A percentile compares a stretch with the other conserved stretches of the same genome.
Evolutionary conservation across 2,113 vertebrate genomes (phyloP).

Genomic region (Sinosuthora webbiana): DNA sequence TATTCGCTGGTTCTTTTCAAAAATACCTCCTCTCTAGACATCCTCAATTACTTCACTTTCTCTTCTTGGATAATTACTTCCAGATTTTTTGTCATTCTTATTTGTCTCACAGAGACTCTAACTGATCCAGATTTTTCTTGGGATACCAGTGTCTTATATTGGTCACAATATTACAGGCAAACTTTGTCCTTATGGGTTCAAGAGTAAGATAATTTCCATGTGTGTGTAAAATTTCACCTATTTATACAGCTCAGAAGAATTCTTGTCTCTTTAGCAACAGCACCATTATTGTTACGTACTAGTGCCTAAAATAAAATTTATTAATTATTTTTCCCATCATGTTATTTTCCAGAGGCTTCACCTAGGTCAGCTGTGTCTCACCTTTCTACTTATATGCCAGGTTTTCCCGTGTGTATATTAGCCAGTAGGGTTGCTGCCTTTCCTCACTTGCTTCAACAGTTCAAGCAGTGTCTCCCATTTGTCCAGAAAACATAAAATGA

Average conservation of each 20-base stretch:
- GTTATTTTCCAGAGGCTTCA: not conserved
- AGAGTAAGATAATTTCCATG: not conserved
- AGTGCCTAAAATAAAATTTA: not conserved
- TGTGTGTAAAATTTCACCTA: not conserved
- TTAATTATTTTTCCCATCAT: not conserved
- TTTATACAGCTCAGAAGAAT: not conserved
- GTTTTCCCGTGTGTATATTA: not conserved
- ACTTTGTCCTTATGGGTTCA: fast-evolving
- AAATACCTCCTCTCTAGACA: not conserved
- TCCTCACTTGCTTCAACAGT: not conserved
- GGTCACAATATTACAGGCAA: not conserved
- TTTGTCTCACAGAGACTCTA: not conserved
- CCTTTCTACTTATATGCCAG: not conserved
- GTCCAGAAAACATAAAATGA: not conserved
- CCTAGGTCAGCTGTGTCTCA: not conserved
- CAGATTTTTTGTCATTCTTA: not conserved
- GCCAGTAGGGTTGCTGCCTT: not conserved
- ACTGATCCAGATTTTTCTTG: not conserved
- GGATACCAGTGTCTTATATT: not conserved
- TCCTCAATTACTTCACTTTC: not conserved
- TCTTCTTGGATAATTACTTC: not conserved
- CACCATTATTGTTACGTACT: fast-evolving
- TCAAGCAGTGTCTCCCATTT: not conserved
- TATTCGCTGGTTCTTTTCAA: not conserved
- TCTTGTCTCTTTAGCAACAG: not conserved